These are phyloP conservation scores for Gymnocephalus cernua DNA, from an alignment of 2,113 vertebrate species.

Conservation along the genomic window DNA sequence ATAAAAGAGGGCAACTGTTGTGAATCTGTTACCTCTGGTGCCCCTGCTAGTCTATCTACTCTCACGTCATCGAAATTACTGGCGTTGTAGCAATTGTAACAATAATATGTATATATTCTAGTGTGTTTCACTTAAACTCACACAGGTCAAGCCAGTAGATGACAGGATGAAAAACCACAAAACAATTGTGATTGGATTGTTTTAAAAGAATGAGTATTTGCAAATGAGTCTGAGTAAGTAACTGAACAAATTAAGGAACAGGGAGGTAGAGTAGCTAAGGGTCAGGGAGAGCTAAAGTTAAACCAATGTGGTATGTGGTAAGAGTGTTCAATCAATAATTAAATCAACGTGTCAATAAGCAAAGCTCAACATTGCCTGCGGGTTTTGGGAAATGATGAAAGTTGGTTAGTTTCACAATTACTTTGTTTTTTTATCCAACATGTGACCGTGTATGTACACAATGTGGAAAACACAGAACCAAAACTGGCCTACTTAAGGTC, in stretches of 20 bases:
- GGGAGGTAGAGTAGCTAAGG: too few relatives aligned
- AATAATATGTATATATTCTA: too few relatives aligned
- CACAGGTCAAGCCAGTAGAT: too few relatives aligned
- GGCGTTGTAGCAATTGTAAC: too few relatives aligned
- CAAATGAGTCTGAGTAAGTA: not conserved
- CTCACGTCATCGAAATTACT: too few relatives aligned
- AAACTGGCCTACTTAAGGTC: not conserved
- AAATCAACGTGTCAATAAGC: conserved; percentile 36
- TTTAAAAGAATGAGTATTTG: not conserved
- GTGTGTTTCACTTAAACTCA: too few relatives aligned
- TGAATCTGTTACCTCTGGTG: too few relatives aligned
- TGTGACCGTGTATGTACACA: conserved; percentile 41
- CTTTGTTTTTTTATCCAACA: conserved; percentile 10
- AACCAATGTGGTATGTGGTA: not conserved
- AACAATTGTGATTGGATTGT: too few relatives aligned
- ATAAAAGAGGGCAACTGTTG: too few relatives aligned
- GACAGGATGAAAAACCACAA: too few relatives aligned
- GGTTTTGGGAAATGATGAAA: conserved; percentile 76
- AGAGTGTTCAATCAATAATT: conserved; percentile 31
- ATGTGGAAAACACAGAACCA: not conserved
- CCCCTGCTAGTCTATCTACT: too few relatives aligned
- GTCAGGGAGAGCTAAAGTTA: not conserved
- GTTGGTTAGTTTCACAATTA: conserved; percentile 62
- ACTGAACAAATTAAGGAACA: not conserved
- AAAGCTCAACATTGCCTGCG: not conserved